Evolutionary conservation across 2,113 vertebrate species (phyloP), one percentile per base, ranked within the genome.

Genomic region (Pangasianodon hypophthalmus): DNA sequence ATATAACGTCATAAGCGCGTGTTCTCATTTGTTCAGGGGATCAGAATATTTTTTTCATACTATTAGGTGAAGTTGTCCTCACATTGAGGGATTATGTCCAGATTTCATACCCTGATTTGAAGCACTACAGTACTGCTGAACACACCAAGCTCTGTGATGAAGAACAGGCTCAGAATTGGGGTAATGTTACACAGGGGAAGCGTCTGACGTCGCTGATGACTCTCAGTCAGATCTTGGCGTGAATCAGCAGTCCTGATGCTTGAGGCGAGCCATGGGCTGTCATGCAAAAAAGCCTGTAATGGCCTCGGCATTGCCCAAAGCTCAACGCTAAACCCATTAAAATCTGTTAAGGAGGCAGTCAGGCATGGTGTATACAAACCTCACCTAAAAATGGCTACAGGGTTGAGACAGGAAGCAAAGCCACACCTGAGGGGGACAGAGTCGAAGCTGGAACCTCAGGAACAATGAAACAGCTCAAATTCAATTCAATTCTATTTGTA

Each of bases 231-330:
- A 44, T 75, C 71, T 75, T 46, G 73, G 73, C 21, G 13, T 80
- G 77, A 80, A 50, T 52, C 77, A 50, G 46, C 77, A 52, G 77
- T 50, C 52, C 26, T 16, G 77, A 80, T 52, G 77, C 77, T 80
- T 18, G 77, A 52, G 77, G 77, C 77, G 26, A 80, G 48, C 46
- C 77, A 80, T 3, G 1, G 77, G 77, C 77, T 80, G 46, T 2
- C 77, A n/a, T 14, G 46, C 26, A 80, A 80, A 44, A 26, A 77
- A 48, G 24, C 10, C 11, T 14, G 24, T 80, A 80, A 80, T n/a
- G 77, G 77, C 46, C 46, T 80, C 13, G 77, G 46, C 77, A 16
- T 80, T 29, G 77, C 77, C 77, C 46, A 3, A 50, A 80, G 77
- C 77, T 48, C 5, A n/a, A 50, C 26, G 13, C 26, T n/a, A 29